A percentile compares a stretch with the other conserved stretches of the same genome.
Evolutionary conservation across 23 tunicate species (phyloP).

Genomic region (Oikopleura albicans): DNA sequence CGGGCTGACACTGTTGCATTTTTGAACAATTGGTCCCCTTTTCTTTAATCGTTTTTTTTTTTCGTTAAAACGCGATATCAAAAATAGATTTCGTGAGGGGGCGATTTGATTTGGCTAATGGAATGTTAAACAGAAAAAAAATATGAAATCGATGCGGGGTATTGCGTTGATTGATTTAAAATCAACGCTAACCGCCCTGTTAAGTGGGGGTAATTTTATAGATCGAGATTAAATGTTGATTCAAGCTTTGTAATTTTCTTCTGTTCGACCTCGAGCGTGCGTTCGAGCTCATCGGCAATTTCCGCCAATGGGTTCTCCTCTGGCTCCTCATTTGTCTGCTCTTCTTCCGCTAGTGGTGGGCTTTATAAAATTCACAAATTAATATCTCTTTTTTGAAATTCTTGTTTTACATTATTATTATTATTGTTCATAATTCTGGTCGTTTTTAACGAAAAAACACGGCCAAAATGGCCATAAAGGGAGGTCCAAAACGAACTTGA

Average conservation of each 20-base stretch:
- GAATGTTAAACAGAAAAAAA: too few relatives aligned
- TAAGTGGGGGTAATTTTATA: neutral
- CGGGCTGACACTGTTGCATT: too few relatives aligned
- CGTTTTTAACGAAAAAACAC: too few relatives aligned
- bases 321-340: neutral
- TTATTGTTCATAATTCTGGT: neutral
- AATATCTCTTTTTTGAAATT: too few relatives aligned
- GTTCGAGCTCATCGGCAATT: neutral
- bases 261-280: neutral
- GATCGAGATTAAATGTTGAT: neutral
- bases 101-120: too few relatives aligned
- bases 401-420: neutral
- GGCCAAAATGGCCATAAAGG: neutral
- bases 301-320: neutral
- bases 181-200: too few relatives aligned
- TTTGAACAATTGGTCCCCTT: too few relatives aligned
- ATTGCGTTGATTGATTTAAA: too few relatives aligned
- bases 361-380: too few relatives aligned
- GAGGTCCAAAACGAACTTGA: too few relatives aligned
- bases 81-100: too few relatives aligned
- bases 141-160: too few relatives aligned
- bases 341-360: neutral
- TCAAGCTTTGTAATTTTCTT: neutral
- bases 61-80: neutral
- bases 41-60: neutral